Base-by-base conservation (phyloP, 2,888 invertebrate genomes). In the Laothoe populi region DNA sequence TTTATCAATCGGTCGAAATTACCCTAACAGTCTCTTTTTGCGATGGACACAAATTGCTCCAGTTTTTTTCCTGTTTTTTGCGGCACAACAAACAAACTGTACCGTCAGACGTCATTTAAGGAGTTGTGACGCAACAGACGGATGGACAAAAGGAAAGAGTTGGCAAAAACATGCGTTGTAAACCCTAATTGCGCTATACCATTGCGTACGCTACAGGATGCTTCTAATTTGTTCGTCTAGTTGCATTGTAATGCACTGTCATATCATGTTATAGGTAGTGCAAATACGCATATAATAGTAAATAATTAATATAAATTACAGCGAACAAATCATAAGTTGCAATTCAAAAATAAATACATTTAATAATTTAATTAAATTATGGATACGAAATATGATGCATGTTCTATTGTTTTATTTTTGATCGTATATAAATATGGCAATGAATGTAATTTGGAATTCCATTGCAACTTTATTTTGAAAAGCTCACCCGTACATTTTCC, bases 111-210 rank as follows among this genome's bases (percentile, higher is more conserved):
- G 60, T 53, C 53, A 53, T 49, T 73, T 69, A 53, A 59, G 64
- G 66, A 64, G 71, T 68, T 70, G 71, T 81, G 81, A 79, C 75
- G 83, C 77, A 79, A 82, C 68, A 69, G 70, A 66, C 71, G 64
- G 69, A 61, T 69, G 73, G 71, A 82, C 79, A 82, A 80, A 79
- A 75, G 75, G 77, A 72, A 76, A 79, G 71, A 79, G 77, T 81
- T 84, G 67, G 81, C 84, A 87, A 87, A 86, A 87, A 87, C 66
- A 70, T 21, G 63, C 48, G 66, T 77, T 71, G 78, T 86, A 82
- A 86, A 82, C 63, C 76, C 72, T 76, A 77, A 83, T 82, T 79
- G 70, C 69, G 64, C 62, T 71, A 71, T 61, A 70, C 61, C 65
- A 65, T 71, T 74, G 73, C 70, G 65, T 71, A 70, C 70, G 68